phyloP scores from a whole-genome alignment of 2,888 invertebrate genomes.

The Drosophila limbata region DNA sequence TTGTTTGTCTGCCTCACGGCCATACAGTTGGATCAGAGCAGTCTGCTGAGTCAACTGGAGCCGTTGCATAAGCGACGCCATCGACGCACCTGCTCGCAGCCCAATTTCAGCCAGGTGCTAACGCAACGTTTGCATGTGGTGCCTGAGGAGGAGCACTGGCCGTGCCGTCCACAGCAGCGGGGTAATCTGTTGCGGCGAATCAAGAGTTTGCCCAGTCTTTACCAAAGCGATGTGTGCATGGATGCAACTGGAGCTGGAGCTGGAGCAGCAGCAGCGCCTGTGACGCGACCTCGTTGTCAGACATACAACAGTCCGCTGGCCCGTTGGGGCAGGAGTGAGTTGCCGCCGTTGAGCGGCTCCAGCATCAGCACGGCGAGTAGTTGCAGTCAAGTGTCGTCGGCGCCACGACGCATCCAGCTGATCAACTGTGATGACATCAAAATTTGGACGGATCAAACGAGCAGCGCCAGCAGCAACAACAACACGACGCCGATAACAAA shows the following conservation, averaged over 20 bases:
- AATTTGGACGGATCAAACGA: constrained; percentile 84
- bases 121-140: constrained; percentile 62
- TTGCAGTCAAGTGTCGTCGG: constrained; percentile 37
- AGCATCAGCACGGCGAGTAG: constrained; percentile 41
- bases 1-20: constrained; percentile 88
- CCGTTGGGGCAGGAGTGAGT: constrained; percentile 30
- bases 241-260: background rate
- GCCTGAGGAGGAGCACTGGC: constrained; percentile 52
- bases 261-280: background rate
- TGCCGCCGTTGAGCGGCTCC: constrained; percentile 31
- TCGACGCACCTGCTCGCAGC: constrained; percentile 86
- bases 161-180: background rate
- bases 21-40: constrained; percentile 88
- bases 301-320: constrained; percentile 56
- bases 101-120: constrained; percentile 86
- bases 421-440: constrained; percentile 85
- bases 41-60: constrained; percentile 88
- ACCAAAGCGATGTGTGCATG: constrained; percentile 3
- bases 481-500: constrained; percentile 10
- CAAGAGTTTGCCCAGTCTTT: constrained; percentile 60
- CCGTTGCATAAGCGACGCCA: constrained; percentile 83
- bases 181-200: constrained; percentile 44
- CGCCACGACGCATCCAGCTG: constrained; percentile 71
- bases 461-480: constrained; percentile 19
- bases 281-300: constrained; percentile 54